Evolutionary conservation across 2,888 invertebrate species (phyloP), one percentile per base, ranked within the genome.

Genomic region (Noctua janthe): DNA sequence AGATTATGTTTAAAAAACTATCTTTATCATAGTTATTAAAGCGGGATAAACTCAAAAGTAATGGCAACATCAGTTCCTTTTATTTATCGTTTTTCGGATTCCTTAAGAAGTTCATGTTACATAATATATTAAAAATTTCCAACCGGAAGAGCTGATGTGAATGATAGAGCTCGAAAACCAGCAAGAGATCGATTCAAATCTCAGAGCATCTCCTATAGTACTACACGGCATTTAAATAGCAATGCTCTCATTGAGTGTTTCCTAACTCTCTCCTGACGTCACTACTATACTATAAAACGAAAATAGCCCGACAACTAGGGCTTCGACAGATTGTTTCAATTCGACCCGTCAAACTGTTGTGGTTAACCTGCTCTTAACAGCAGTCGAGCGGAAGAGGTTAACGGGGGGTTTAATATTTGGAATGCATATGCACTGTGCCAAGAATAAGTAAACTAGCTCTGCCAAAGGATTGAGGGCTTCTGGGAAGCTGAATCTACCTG

Each of bases 231-330:
- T 76, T 86, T 71, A 86, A 86, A 88, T 86, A 86, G 86, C 78
- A 78, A 69, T 77, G 86, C 66, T 82, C 86, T 77, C 86, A 86
- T 77, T 79, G 74, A 79, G 62, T 77, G 71, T 86, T 85, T 76
- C 69, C 75, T 75, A 87, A 79, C 87, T 78, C 74, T 81, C 75
- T 64, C 20, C 29, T 75, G 64, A 86, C 88, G 88, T 86, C 83
- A 86, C 76, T 51, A 77, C 85, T 56, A 71, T 72, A 88, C 86
- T 77, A 72, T 82, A 74, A 74, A 73, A 69, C 83, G 15, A 74
- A 86, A 86, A 86, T 86, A 86, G 78, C 72, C 62, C 67, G 67
- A 70, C 77, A 64, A 62, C 81, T 87, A 86, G 85, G 70, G 84
- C 81, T 87, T 84, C 85, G 74, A 74, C n/a, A 56, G 75, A 49